Percentiles rank a stretch among this genome's conserved stretches.
phyloP scores from a whole-genome alignment of 2,797 vertebrate genomes.

The Helostoma temminkii region DNA sequence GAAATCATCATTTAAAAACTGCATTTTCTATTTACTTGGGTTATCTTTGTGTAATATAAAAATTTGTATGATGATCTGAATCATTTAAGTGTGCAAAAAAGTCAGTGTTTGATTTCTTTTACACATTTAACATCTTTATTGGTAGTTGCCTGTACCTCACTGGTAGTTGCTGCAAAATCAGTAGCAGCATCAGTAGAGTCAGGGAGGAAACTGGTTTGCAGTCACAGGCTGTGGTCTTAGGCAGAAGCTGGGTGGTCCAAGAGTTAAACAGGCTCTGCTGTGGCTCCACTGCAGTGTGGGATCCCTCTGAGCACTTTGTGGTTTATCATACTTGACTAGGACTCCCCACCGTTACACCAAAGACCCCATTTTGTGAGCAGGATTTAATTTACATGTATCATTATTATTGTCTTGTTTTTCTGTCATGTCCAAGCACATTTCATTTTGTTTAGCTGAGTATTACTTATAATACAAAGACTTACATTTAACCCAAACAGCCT shows the following conservation, averaged over 20 bases:
- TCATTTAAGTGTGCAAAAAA: too few relatives aligned
- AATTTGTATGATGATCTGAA: too few relatives aligned
- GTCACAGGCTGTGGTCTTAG: slow-evolving; percentile 47
- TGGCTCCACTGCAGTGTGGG: slow-evolving; percentile 60
- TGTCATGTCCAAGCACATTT: slow-evolving; percentile 43
- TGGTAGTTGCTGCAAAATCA: slow-evolving; percentile 24
- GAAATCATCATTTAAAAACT: too few relatives aligned
- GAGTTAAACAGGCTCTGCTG: slow-evolving; percentile 45
- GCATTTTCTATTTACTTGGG: too few relatives aligned
- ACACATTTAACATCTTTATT: slow-evolving; percentile 36
- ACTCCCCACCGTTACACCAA: slow-evolving; percentile 60
- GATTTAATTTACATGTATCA: slow-evolving; percentile 48
- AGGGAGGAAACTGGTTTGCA: slow-evolving; percentile 46
- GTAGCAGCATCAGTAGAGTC: slow-evolving; percentile 14
- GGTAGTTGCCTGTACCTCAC: slow-evolving; percentile 21
- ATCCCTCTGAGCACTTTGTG: slow-evolving; percentile 73
- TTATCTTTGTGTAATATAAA: too few relatives aligned
- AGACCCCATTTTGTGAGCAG: slow-evolving; percentile 39
- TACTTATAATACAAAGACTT: slow-evolving; percentile 15
- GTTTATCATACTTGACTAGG: slow-evolving; percentile 73
- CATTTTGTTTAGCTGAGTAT: slow-evolving; percentile 12
- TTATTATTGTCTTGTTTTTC: slow-evolving; percentile 58
- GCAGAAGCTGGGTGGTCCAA: slow-evolving; percentile 71
- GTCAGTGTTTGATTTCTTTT: slow-evolving; percentile 8
- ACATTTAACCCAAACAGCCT: slow-evolving; percentile 21